Percentiles rank a stretch among this genome's conserved stretches.
Conservation (phyloP, 2,113 vertebrate species). For the Motacilla tschutschensis region DNA sequence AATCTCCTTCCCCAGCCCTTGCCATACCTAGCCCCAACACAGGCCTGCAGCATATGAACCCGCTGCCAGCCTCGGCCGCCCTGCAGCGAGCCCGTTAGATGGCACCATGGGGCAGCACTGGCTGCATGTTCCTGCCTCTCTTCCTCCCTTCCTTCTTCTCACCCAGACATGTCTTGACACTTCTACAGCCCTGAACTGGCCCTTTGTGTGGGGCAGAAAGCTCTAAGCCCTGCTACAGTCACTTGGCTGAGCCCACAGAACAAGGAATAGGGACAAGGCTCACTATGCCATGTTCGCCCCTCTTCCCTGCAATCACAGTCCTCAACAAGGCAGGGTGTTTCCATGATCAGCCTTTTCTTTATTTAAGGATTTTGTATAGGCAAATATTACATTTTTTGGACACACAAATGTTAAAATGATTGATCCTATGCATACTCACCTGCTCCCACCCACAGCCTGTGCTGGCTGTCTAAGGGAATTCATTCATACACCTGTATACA, state of each 20-base stretch:
- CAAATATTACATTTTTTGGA: not conserved
- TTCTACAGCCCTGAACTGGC: not conserved
- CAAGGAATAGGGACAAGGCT: not conserved
- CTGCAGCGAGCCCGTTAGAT: not conserved
- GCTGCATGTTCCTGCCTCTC: not conserved
- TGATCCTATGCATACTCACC: not conserved
- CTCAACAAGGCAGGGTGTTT: not conserved
- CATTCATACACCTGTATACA: not conserved
- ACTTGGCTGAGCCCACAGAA: accelerated
- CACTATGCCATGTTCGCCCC: accelerated
- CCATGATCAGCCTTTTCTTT: conserved; percentile 43
- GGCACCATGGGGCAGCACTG: conserved; percentile 15
- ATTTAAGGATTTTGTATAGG: conserved; percentile 32
- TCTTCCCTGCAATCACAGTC: not conserved
- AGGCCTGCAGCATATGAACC: accelerated
- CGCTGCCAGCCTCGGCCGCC: accelerated
- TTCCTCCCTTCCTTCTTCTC: not conserved
- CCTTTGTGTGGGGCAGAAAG: not conserved
- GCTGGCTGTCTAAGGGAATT: not conserved
- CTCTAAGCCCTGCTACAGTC: not conserved
- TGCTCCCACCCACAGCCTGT: not conserved
- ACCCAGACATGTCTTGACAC: not conserved
- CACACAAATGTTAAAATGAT: not conserved
- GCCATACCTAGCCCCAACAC: not conserved
- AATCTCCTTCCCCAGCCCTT: not conserved